Evolutionary conservation across 2,888 invertebrate genomes (phyloP).

Genomic region (Stenurella melanura): DNA sequence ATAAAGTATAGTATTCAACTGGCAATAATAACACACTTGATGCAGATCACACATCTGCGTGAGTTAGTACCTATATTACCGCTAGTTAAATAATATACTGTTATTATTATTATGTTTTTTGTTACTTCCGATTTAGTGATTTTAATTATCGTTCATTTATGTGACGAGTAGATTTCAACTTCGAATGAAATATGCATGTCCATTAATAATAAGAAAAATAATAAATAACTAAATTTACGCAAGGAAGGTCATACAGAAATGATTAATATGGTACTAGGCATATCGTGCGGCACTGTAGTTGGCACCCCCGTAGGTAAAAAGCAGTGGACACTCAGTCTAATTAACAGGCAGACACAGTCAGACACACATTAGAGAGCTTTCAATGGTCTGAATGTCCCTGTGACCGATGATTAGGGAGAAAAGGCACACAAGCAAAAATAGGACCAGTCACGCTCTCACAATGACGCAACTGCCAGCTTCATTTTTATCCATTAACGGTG

Average conservation of each 20-base stretch:
- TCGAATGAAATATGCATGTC: no score
- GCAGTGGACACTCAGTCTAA: conserved; percentile 30
- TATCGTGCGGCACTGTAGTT: conserved; percentile 16
- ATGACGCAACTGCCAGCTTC: conserved; percentile 21
- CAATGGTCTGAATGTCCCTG: conserved; percentile 12
- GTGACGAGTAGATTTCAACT: no score
- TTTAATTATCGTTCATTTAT: no score
- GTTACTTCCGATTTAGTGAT: no score
- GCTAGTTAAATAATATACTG: no score
- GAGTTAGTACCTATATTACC: no score
- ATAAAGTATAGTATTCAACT: no score
- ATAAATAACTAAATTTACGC: neutral
- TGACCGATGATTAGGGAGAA: conserved; percentile 20
- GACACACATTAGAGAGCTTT: neutral
- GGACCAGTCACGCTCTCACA: conserved; percentile 29
- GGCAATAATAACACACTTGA: no score
- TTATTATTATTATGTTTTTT: no score
- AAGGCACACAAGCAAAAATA: conserved; percentile 6
- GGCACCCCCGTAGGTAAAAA: conserved; percentile 26
- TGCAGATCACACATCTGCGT: no score
- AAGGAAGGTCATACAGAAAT: neutral
- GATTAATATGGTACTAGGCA: conserved; percentile 16
- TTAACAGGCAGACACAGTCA: conserved; percentile 11
- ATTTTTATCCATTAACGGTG: conserved; percentile 31
- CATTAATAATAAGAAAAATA: neutral